Conservation (phyloP, 2,113 vertebrate genomes). For the Pagrus major region DNA sequence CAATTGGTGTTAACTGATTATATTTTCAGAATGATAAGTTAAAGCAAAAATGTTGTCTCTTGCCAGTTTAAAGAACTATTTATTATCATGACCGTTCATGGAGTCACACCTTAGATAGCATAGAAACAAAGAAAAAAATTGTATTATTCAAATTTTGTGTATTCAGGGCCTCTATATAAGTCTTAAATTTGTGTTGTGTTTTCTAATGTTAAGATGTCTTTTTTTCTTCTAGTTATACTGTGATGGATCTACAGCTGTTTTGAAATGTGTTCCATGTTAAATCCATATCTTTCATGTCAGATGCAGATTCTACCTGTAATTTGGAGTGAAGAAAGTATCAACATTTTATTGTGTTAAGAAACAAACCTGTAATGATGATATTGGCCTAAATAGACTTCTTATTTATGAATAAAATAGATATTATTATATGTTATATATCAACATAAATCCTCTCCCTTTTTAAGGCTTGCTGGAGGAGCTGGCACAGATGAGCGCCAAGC, state of each 20-base stretch:
- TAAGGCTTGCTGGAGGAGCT: constrained; percentile 87
- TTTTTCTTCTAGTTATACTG: background rate
- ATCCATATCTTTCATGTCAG: background rate
- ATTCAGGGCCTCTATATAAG: too few relatives aligned
- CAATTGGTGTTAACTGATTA: too few relatives aligned
- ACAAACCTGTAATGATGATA: background rate
- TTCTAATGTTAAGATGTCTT: background rate
- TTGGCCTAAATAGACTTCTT: background rate
- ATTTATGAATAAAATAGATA: background rate
- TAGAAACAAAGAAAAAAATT: background rate
- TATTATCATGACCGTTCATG: background rate
- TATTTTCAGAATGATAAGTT: too few relatives aligned
- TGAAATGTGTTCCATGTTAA: background rate
- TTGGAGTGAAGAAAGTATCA: background rate
- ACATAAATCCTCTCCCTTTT: background rate
- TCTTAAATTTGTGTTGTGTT: too few relatives aligned
- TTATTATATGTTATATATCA: too few relatives aligned
- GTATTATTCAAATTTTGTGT: background rate
- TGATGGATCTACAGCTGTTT: background rate
- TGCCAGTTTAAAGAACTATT: background rate
- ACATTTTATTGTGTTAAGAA: background rate
- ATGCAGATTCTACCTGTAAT: background rate
- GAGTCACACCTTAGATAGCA: background rate
- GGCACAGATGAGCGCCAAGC: constrained; percentile 83
- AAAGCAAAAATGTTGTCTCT: too few relatives aligned